These are phyloP conservation scores for Sweltsa coloradensis DNA, from an alignment of 1,140 invertebrate genomes.

Conservation along the genomic window DNA sequence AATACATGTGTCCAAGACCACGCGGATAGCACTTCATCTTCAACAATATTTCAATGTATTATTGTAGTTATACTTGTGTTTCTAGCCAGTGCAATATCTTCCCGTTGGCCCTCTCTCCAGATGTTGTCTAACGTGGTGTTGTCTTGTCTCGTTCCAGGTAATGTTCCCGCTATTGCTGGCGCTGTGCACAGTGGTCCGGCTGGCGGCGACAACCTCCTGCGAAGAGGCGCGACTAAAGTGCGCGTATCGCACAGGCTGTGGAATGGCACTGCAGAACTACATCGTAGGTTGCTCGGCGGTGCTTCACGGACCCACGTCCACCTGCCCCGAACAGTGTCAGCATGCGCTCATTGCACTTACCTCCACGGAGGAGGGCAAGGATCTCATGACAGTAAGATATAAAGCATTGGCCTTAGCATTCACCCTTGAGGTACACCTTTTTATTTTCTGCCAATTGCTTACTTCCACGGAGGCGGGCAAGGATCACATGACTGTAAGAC, in stretches of 20 bases:
- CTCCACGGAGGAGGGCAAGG: constrained; percentile 62
- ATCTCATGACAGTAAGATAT: constrained; percentile 55
- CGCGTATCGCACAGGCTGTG: constrained; percentile 58
- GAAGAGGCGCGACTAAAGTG: constrained; percentile 55
- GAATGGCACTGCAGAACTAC: constrained; percentile 57
- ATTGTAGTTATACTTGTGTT: too few species aligned
- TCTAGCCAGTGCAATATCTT: too few species aligned
- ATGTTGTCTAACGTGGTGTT: too few species aligned
- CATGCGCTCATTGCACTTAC: constrained; percentile 63
- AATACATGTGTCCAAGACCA: too few species aligned
- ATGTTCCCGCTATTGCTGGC: constrained; percentile 4
- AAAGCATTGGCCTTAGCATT: too few species aligned
- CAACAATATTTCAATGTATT: too few species aligned
- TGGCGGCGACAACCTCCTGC: constrained; percentile 35
- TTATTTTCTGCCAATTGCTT: too few species aligned
- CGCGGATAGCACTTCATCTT: too few species aligned
- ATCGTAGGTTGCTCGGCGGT: constrained; percentile 54
- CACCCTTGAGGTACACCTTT: too few species aligned
- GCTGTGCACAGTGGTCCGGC: constrained; percentile 12
- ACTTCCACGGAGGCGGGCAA: too few species aligned
- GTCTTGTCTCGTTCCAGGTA: constrained; percentile 3
- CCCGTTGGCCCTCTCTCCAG: too few species aligned
- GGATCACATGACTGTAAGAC: too few species aligned
- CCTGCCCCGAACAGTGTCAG: constrained; percentile 56
- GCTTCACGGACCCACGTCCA: constrained; percentile 31